These are phyloP conservation scores for Etheostoma cragini DNA, from an alignment of 2,113 vertebrate species.

Conservation along the genomic window DNA sequence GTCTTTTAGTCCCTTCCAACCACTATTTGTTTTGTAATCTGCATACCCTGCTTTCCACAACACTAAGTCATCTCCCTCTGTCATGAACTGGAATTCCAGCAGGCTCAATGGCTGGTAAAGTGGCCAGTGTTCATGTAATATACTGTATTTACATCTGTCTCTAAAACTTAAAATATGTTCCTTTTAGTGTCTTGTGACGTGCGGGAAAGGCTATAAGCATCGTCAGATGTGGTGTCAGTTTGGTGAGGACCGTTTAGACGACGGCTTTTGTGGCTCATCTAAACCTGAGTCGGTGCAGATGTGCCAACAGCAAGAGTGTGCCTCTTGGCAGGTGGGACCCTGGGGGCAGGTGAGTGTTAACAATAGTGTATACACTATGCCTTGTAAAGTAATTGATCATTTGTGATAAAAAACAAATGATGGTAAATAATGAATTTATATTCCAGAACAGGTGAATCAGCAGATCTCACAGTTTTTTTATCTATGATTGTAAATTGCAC, in stretches of 20 bases:
- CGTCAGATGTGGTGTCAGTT: slow-evolving; percentile 98
- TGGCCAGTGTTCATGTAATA: neutral
- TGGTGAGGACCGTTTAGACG: slow-evolving; percentile 90
- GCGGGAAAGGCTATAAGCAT: slow-evolving; percentile 95
- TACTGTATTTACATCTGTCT: neutral
- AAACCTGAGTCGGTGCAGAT: slow-evolving; percentile 91
- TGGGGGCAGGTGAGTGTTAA: slow-evolving; percentile 93
- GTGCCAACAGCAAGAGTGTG: slow-evolving; percentile 96
- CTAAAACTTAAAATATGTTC: slow-evolving; percentile 6
- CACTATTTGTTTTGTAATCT: slow-evolving; percentile 1
- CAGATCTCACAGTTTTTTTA: neutral
- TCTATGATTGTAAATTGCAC: neutral
- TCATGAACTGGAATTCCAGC: neutral
- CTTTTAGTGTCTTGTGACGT: slow-evolving; percentile 95
- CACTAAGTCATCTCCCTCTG: neutral
- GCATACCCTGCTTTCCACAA: neutral
- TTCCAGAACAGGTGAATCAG: neutral
- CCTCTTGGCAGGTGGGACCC: slow-evolving; percentile 96
- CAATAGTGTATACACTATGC: neutral
- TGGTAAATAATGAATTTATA: neutral
- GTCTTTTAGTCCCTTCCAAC: neutral
- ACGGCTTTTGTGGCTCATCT: slow-evolving; percentile 88
- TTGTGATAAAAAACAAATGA: neutral
- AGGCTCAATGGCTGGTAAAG: neutral
- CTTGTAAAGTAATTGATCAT: neutral